A percentile compares a stretch with the other conserved stretches of the same genome.
These are phyloP conservation scores for Clarias pachynema DNA, from an alignment of 2,797 vertebrate genomes.

Conservation along the genomic window DNA sequence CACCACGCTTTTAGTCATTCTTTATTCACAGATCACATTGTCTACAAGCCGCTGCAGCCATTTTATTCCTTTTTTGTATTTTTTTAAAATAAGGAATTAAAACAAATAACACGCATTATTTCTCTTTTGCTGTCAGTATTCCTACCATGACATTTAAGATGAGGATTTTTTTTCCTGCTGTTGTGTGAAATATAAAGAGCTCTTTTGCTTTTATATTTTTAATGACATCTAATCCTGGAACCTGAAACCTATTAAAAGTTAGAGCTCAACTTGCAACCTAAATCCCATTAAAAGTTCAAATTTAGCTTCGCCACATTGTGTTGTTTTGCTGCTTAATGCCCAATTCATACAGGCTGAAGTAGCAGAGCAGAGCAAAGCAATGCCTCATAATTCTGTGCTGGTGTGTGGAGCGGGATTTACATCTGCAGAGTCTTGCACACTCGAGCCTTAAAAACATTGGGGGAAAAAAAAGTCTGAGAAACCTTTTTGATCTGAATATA, in stretches of 20 bases:
- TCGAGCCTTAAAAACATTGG: not conserved
- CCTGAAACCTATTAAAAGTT: conserved; percentile 32
- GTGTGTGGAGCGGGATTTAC: not conserved
- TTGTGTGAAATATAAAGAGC: conserved; percentile 2
- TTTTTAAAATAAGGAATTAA: not conserved
- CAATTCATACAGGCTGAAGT: not conserved
- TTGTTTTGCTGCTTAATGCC: conserved; percentile 16
- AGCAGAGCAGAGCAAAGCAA: not conserved
- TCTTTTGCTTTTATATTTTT: conserved; percentile 2
- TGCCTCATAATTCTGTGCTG: not conserved
- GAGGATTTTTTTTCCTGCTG: not conserved
- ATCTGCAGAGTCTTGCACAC: not conserved
- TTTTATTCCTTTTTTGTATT: not conserved
- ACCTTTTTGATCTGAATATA: not conserved
- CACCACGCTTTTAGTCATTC: conserved; percentile 1
- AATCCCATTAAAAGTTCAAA: conserved; percentile 28
- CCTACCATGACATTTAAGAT: conserved; percentile 1
- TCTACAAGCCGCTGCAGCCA: not conserved
- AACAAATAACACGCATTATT: not conserved
- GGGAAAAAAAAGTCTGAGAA: no score
- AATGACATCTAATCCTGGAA: conserved; percentile 30
- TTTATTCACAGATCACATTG: conserved; percentile 11
- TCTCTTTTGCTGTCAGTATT: not conserved
- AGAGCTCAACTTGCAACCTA: conserved; percentile 6
- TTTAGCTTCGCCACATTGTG: conserved; percentile 1